Base-by-base conservation (phyloP, 2,888 invertebrate species). In the Dione vanillae region DNA sequence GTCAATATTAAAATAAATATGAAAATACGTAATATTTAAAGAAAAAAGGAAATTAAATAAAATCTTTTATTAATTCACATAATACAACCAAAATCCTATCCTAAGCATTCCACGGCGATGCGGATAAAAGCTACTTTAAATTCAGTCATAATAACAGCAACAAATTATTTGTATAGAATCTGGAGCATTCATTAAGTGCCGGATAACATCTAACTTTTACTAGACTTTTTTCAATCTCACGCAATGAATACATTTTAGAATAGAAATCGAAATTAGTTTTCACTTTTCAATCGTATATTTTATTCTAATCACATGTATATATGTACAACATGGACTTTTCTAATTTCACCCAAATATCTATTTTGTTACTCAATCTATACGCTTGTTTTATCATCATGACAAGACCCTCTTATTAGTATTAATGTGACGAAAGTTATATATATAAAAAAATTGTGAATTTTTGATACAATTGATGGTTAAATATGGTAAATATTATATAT, bases 181-280 rank as follows among this genome's bases (percentile, higher is more conserved):
- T 19, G 19, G 37, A 52, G 35, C 41, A 12, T n/a, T 10, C 41
- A 59, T 43, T 27, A 43, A 41, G 27, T 43, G 20, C 20, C 43
- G 41, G 61, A 45, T 61, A 61, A n/a, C 27, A n/a, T 61, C 61
- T 61, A 61, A 45, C 10, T 61, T 61, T 61, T 41, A 54, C 56
- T n/a, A 40, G 12, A 45, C 45, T 58, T 61, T 58, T 61, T 27
- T 45, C 27, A 45, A 61, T 61, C 61, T 61, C 59, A 59, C 43
- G 20, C 59, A 59, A 43, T 59, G 41, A 59, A 56, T 70, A 52
- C 54, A 56, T 62, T 56, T 67, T 49, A 69, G 58, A 59, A 65
- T 61, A 74, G 71, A 74, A 72, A 71, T 64, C 69, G 67, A 69
- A 51, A 61, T 65, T 51, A n/a, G 58, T 74, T 74, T 74, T 74